Evolutionary conservation across 2,797 vertebrate genomes (phyloP).

Genomic region (Zenarchopterus dispar): DNA sequence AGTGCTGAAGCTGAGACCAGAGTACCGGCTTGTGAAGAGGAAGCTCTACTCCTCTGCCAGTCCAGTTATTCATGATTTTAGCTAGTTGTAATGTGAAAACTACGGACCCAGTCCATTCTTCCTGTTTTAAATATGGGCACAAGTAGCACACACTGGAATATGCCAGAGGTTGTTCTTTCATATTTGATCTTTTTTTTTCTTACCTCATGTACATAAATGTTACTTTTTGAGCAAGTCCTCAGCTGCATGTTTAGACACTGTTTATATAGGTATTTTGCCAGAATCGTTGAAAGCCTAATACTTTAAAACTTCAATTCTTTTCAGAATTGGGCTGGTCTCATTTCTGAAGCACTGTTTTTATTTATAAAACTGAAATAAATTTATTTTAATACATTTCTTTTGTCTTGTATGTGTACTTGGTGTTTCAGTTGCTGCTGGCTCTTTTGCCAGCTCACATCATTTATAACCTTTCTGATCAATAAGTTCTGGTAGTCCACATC

Average conservation of each 20-base stretch:
- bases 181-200: neutral
- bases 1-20: slow-evolving; percentile 75
- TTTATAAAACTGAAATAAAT: slow-evolving; percentile 55
- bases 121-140: neutral
- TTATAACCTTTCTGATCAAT: no score
- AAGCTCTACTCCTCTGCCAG: slow-evolving; percentile 85
- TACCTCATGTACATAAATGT: neutral
- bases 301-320: slow-evolving; percentile 15
- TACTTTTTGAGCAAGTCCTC: slow-evolving; percentile 14
- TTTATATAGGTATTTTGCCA: slow-evolving; percentile 37
- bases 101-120: neutral
- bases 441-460: no score
- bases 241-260: neutral
- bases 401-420: no score
- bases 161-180: neutral
- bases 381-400: slow-evolving; percentile 4
- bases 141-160: neutral
- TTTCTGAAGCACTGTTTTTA: slow-evolving; percentile 37
- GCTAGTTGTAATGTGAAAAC: slow-evolving; percentile 18
- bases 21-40: slow-evolving; percentile 84
- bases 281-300: slow-evolving; percentile 12
- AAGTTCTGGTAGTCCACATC: no score
- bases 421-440: no score
- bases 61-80: slow-evolving; percentile 76
- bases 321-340: slow-evolving; percentile 65